Evolutionary conservation across 2,888 invertebrate species (phyloP).

Genomic region (Morpho achilles): DNA sequence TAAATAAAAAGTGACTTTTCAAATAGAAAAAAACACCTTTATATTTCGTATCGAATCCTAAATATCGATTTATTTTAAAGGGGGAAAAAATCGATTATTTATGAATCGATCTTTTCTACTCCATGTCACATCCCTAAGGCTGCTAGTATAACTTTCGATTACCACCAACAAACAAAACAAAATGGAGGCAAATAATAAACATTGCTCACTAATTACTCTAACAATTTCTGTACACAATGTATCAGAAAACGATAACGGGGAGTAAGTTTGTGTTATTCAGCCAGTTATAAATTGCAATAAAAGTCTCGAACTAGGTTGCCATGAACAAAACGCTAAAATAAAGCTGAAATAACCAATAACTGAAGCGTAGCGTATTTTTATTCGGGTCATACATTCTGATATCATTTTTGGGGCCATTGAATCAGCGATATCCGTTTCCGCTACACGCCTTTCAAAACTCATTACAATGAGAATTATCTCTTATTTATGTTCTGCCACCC

Average conservation of each 20-base stretch:
- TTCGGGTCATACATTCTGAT: constrained; percentile 14
- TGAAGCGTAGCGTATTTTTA: constrained; percentile 21
- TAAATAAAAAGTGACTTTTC: too few species aligned
- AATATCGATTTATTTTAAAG: too few species aligned
- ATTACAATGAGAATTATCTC: too few species aligned
- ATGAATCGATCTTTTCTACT: too few species aligned
- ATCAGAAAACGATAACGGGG: constrained; percentile 11
- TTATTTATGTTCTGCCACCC: too few species aligned
- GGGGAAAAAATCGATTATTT: too few species aligned
- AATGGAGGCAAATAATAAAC: not conserved
- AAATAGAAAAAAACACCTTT: too few species aligned
- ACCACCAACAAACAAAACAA: not conserved
- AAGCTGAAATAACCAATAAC: constrained; percentile 25
- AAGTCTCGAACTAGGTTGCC: constrained; percentile 21
- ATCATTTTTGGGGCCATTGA: constrained; percentile 13
- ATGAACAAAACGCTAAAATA: constrained; percentile 19
- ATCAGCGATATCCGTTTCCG: not conserved
- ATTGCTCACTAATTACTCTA: constrained; percentile 1
- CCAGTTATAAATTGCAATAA: constrained; percentile 20
- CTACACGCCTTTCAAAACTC: too few species aligned
- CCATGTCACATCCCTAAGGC: too few species aligned
- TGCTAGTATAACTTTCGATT: too few species aligned
- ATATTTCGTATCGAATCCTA: too few species aligned
- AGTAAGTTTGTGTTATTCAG: constrained; percentile 7
- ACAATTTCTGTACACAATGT: constrained; percentile 9